phyloP scores from a whole-genome alignment of 2,888 invertebrate species.

The Cantharis lateralis region DNA sequence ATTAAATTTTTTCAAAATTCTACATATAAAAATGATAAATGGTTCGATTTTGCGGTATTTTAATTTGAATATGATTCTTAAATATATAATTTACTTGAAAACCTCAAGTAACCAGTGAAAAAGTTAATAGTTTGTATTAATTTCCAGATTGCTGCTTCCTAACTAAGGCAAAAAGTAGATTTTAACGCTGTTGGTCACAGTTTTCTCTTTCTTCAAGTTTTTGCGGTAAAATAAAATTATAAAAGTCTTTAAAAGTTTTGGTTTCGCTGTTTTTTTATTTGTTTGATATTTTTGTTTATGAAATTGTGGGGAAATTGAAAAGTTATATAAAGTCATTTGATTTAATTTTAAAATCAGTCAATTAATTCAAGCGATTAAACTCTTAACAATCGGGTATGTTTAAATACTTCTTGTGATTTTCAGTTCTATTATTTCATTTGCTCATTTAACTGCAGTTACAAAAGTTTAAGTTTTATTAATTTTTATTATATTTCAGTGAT shows the following conservation, averaged over 20 bases:
- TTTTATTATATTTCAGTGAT: constrained; percentile 9
- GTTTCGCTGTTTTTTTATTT: constrained; percentile 24
- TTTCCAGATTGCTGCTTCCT: constrained; percentile 36
- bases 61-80: not conserved
- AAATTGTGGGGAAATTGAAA: constrained; percentile 12
- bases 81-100: not conserved
- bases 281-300: constrained; percentile 4
- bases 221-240: constrained; percentile 10
- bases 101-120: not conserved
- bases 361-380: not conserved
- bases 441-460: not conserved
- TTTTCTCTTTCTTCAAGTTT: constrained; percentile 33
- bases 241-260: constrained; percentile 13
- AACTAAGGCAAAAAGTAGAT: constrained; percentile 1
- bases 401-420: not conserved
- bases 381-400: not conserved
- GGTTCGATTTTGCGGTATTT: not conserved
- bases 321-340: constrained; percentile 28
- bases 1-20: not conserved
- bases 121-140: constrained; percentile 1
- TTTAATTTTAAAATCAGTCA: constrained; percentile 2
- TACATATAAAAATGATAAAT: not conserved
- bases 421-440: not conserved
- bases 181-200: constrained; percentile 31
- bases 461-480: not conserved